A percentile compares a stretch with the other conserved stretches of the same genome.
Evolutionary conservation across 2,888 invertebrate genomes (phyloP).

Genomic region (Euplexia lucipara): DNA sequence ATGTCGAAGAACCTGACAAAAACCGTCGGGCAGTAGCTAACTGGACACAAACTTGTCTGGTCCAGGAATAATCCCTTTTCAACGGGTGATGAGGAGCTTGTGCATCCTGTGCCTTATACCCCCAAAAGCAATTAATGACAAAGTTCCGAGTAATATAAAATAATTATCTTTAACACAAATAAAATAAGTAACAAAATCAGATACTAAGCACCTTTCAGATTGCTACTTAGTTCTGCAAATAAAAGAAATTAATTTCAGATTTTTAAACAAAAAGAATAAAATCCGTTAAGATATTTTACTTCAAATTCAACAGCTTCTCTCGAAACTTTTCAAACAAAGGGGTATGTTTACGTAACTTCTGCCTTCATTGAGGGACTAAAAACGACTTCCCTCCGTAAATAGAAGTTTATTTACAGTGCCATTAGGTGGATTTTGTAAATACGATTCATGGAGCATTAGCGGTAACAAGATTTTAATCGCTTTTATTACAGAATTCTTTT

Average conservation of each 20-base stretch:
- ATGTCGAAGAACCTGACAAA: no score
- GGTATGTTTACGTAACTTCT: conserved; percentile 54
- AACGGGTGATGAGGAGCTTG: no score
- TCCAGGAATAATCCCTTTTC: no score
- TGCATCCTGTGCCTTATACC: no score
- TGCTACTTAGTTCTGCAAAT: conserved; percentile 34
- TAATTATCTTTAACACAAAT: no score
- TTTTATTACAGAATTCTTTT: conserved; percentile 13
- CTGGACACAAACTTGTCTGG: no score
- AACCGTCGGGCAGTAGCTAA: no score
- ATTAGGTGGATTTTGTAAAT: conserved; percentile 44
- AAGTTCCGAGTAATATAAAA: no score
- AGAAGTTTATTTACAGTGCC: conserved; percentile 44
- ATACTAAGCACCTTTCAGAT: conserved; percentile 3
- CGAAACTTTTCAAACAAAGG: conserved; percentile 52
- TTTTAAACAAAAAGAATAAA: conserved; percentile 7
- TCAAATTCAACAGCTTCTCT: conserved; percentile 38
- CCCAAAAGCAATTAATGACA: neutral
- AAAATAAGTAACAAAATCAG: conserved; percentile 5
- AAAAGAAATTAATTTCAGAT: conserved; percentile 33
- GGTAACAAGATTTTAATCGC: conserved; percentile 52
- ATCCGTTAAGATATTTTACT: conserved; percentile 34
- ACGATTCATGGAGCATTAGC: conserved; percentile 45
- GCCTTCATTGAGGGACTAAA: conserved; percentile 30
- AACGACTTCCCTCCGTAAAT: conserved; percentile 43